Conservation (phyloP, 23 tunicate genomes). For the Ascidia mentula region DNA sequence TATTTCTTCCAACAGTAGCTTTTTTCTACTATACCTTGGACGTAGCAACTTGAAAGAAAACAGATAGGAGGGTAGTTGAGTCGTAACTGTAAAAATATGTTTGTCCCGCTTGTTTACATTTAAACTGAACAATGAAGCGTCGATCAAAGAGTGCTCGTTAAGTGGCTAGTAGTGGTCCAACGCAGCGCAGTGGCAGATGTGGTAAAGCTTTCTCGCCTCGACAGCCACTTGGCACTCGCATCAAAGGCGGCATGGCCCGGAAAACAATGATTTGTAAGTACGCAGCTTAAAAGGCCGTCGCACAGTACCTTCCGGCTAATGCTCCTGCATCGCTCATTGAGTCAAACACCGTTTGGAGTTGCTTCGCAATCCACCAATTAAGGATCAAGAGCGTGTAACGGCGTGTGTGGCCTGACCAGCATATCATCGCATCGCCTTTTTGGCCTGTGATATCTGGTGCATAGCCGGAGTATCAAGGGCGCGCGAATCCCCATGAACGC, state of each 20-base stretch:
- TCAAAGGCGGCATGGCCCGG: no score
- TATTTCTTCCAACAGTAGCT: no score
- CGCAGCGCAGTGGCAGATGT: not conserved
- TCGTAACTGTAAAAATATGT: no score
- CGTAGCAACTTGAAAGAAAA: no score
- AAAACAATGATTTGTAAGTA: conserved; percentile 5
- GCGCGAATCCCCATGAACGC: not conserved
- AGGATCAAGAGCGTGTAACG: not conserved
- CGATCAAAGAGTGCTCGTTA: no score
- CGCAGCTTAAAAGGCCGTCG: not conserved
- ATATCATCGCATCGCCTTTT: not conserved
- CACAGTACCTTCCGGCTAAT: not conserved
- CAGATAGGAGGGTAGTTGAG: no score
- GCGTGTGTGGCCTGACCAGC: not conserved
- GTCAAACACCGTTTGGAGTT: not conserved
- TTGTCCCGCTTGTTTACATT: no score
- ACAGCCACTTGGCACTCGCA: not conserved
- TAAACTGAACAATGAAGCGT: no score
- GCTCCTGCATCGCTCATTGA: not conserved
- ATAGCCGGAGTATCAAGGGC: not conserved
- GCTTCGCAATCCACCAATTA: not conserved
- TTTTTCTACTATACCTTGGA: no score
- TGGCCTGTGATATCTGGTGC: not conserved
- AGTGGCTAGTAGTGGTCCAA: not conserved
- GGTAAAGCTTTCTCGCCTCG: not conserved